These are phyloP conservation scores for Canis aureus DNA, from an alignment of 2,113 vertebrate species.

Conservation along the genomic window DNA sequence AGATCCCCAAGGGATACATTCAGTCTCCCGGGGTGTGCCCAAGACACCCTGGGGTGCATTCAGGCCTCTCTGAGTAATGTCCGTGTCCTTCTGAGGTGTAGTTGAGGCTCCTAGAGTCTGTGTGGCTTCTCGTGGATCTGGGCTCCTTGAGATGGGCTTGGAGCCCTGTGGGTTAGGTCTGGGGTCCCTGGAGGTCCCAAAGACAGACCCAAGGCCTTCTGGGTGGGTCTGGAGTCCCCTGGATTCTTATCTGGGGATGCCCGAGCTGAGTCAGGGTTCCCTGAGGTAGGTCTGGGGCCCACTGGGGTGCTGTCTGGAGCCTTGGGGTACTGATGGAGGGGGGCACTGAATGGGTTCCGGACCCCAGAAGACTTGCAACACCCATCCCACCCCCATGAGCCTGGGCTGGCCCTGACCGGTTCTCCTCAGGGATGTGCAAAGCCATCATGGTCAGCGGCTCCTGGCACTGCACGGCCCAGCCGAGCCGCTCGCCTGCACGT, in stretches of 20 bases:
- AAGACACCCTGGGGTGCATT: background rate
- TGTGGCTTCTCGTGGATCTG: background rate
- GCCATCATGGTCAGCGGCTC: constrained; percentile 97
- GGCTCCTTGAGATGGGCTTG: background rate
- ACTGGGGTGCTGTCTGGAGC: background rate
- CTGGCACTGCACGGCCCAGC: constrained; percentile 94
- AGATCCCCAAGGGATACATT: background rate
- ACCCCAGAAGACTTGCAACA: background rate
- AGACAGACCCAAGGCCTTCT: background rate
- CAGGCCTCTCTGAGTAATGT: background rate
- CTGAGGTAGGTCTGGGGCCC: background rate
- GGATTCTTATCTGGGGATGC: background rate
- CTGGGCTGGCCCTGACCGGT: constrained; percentile 88
- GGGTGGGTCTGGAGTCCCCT: background rate
- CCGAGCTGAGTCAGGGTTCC: background rate
- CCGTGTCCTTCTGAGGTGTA: background rate
- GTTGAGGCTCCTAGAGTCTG: background rate
- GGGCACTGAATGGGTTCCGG: background rate
- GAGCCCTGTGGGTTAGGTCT: background rate
- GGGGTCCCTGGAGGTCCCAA: background rate
- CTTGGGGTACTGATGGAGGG: background rate
- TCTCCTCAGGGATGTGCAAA: constrained; percentile 97
- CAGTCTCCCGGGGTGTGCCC: background rate
- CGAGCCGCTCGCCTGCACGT: constrained; percentile 91
- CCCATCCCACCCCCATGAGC: background rate